phyloP scores from a whole-genome alignment of 2,888 invertebrate species.

The Amphiduros pacificus region DNA sequence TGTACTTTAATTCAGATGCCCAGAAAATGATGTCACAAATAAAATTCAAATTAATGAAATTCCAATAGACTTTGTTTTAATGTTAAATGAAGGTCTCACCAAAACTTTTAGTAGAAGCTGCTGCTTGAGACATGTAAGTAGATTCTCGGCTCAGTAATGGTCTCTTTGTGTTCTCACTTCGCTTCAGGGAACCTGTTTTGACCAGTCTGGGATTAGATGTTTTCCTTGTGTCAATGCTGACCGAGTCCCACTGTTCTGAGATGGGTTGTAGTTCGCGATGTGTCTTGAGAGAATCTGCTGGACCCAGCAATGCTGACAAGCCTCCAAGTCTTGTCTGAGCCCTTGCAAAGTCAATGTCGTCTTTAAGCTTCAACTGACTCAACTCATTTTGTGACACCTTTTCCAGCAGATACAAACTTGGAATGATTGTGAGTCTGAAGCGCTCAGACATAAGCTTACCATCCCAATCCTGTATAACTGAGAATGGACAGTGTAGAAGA shows the following conservation, averaged over 20 bases:
- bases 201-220: slow-evolving; percentile 16
- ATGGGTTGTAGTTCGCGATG: too few relatives aligned
- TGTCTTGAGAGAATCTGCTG: too few relatives aligned
- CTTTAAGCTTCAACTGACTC: slow-evolving; percentile 36
- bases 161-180: too few relatives aligned
- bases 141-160: too few relatives aligned
- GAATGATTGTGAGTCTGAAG: slow-evolving; percentile 44
- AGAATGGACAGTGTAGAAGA: slow-evolving; percentile 48
- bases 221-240: background rate
- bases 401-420: slow-evolving; percentile 47
- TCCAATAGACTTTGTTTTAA: too few relatives aligned
- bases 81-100: too few relatives aligned
- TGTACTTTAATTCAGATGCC: too few relatives aligned
- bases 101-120: too few relatives aligned
- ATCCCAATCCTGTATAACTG: slow-evolving; percentile 41
- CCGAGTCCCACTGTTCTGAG: background rate
- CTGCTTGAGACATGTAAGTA: too few relatives aligned
- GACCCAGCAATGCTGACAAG: slow-evolving; percentile 2
- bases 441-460: slow-evolving; percentile 22
- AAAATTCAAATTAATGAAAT: too few relatives aligned
- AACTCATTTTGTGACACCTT: slow-evolving; percentile 44
- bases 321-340: slow-evolving; percentile 43
- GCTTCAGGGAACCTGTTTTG: background rate
- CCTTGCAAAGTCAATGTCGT: slow-evolving; percentile 47
- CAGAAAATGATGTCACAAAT: too few relatives aligned